Percentiles rank a stretch among this genome's conserved stretches.
Conservation (phyloP, 2,113 vertebrate species). For the Ailuropoda melanoleuca region DNA sequence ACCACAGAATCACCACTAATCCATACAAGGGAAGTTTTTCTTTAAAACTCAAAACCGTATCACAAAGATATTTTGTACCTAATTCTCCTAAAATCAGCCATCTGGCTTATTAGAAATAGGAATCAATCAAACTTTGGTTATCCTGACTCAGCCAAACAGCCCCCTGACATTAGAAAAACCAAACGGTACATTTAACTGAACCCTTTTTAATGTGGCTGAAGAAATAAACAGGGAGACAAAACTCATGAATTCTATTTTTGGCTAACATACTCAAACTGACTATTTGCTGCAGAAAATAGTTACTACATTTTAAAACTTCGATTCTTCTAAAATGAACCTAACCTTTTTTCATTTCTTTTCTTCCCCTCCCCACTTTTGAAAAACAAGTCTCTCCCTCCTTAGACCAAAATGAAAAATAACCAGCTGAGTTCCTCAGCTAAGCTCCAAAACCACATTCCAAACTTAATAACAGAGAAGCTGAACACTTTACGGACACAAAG, state of each 20-base stretch:
- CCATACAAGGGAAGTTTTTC: background rate
- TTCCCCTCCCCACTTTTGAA: background rate
- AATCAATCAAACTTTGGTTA: conserved; percentile 31
- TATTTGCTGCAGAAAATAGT: conserved; percentile 69
- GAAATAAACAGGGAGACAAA: conserved; percentile 54
- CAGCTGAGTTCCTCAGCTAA: conserved; percentile 25
- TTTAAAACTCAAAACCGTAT: conserved; percentile 20
- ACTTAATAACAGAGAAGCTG: conserved; percentile 59
- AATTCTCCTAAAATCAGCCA: conserved; percentile 16
- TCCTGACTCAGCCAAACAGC: conserved; percentile 50
- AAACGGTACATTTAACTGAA: conserved; percentile 43
- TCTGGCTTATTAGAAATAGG: conserved; percentile 48
- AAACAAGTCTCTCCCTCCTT: conserved; percentile 50
- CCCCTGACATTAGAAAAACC: conserved; percentile 39
- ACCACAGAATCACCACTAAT: background rate
- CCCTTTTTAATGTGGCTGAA: conserved; percentile 58
- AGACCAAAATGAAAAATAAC: conserved; percentile 64
- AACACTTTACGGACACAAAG: conserved; percentile 40
- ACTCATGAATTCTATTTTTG: conserved; percentile 66
- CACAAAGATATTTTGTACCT: conserved; percentile 4
- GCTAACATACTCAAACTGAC: conserved; percentile 53
- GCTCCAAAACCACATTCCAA: conserved; percentile 68
- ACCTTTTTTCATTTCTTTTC: background rate
- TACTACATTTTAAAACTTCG: conserved; percentile 64
- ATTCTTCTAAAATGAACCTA: conserved; percentile 59